Base-by-base conservation (phyloP, 2,113 vertebrate species). In the Ranitomeya variabilis region DNA sequence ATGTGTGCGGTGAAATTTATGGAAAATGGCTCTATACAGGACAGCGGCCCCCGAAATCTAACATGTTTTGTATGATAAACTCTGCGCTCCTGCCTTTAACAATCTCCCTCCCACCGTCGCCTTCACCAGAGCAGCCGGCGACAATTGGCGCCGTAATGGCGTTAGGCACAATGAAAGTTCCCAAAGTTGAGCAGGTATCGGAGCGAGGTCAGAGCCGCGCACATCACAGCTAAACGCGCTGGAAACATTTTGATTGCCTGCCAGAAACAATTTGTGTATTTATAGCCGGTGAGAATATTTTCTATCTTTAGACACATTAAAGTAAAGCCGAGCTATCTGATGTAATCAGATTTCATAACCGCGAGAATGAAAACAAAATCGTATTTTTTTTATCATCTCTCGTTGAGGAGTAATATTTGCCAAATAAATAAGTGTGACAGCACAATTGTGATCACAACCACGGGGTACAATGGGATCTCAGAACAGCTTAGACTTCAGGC, bases 351-450 rank as follows among this genome's bases (percentile, higher is more conserved):
- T 84, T 88, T 84, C 87, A 88, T 78, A 88, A 88, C 69, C 69
- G 59, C 45, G 6, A 73, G 81, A 76, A 83, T 78, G 87, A 88
- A 88, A 74, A 83, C 80, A 88, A 88, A 88, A 83, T 84, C 77
- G 87, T 83, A 83, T 83, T 88, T 83, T 31, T 87, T 66, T 83
- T 88, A 77, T 88, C 87, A 77, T 64, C 87, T 59, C 71, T 15
- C 37, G 69, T 82, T 31, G 45, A 59, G 51, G 31, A 12, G 69
- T 64, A 54, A 88, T 83, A 83, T 83, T 83, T 83, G 87, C 80
- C 80, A 84, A 88, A 88, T 88, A 84, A 88, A 88, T 88, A 88
- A 62, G 87, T 88, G 87, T 88, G 87, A 88, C 87, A 88, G 87
- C 16, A 84, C 87, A 88, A 88, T 88, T 83, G 87, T 83, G 69